A percentile compares a stretch with the other conserved stretches of the same genome.
These are phyloP conservation scores for Hecatera dysodea DNA, from an alignment of 2,888 invertebrate genomes.

Conservation along the genomic window DNA sequence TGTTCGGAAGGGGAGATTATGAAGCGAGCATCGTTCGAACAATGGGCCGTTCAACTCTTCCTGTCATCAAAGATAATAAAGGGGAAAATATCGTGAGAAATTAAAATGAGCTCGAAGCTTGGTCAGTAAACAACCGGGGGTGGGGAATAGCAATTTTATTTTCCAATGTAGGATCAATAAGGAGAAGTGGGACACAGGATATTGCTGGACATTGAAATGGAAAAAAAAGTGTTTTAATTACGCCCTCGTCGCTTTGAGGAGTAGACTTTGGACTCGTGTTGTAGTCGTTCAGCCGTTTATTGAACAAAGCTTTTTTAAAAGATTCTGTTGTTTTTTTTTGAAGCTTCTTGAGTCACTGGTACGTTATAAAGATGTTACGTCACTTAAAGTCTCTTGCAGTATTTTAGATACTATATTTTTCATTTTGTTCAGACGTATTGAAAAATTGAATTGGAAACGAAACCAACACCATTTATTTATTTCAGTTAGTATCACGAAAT, in stretches of 20 bases:
- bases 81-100: constrained; percentile 78
- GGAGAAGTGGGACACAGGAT: constrained; percentile 81
- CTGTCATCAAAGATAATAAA: constrained; percentile 79
- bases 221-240: constrained; percentile 82
- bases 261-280: constrained; percentile 60
- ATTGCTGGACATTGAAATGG: constrained; percentile 80
- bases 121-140: constrained; percentile 80
- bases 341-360: neutral
- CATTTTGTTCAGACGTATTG: neutral
- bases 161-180: constrained; percentile 83
- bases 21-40: constrained; percentile 69
- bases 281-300: constrained; percentile 47
- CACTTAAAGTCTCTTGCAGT: neutral
- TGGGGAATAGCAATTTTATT: constrained; percentile 73
- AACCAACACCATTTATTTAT: neutral
- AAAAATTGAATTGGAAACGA: neutral
- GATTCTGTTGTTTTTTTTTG: constrained; percentile 9
- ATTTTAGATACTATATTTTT: neutral
- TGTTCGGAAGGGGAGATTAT: constrained; percentile 58
- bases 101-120: constrained; percentile 81
- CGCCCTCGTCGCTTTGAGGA: constrained; percentile 72
- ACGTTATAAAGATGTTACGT: neutral
- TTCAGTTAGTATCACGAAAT: constrained; percentile 19
- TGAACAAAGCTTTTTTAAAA: constrained; percentile 45
- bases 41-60: constrained; percentile 74